Evolutionary conservation across 2,888 invertebrate genomes (phyloP).

Genomic region (Hipparchia sbordonii): DNA sequence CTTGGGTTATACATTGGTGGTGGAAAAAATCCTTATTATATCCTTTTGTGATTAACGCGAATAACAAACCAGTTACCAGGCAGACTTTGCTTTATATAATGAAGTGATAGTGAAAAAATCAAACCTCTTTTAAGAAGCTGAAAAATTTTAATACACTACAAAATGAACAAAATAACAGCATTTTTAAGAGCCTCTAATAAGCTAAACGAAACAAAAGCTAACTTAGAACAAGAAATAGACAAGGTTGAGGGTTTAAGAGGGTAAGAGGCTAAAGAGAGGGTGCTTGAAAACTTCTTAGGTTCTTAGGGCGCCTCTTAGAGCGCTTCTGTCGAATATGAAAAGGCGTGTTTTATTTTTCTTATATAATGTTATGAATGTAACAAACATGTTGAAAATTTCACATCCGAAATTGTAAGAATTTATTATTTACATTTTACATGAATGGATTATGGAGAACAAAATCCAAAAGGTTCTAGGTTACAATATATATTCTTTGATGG

Average conservation of each 20-base stretch:
- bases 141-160: background rate
- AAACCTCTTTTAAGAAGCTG: background rate
- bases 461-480: no score
- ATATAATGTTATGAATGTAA: background rate
- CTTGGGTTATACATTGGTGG: no score
- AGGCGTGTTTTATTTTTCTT: conserved; percentile 29
- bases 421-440: no score
- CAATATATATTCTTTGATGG: no score
- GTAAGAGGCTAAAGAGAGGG: conserved; percentile 37
- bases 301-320: conserved; percentile 19
- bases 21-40: no score
- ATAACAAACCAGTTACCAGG: no score
- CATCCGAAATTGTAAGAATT: no score
- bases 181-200: conserved; percentile 15
- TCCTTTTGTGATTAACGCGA: no score
- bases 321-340: conserved; percentile 19
- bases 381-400: no score
- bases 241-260: conserved; percentile 42
- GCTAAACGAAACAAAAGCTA: conserved; percentile 35
- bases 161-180: conserved; percentile 10
- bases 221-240: conserved; percentile 31
- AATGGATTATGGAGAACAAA: no score
- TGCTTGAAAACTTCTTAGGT: conserved; percentile 24
- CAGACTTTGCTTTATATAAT: no score
- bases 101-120: background rate